Base-by-base conservation (phyloP, 2,888 invertebrate genomes). In the Onthophagus sagittarius region DNA sequence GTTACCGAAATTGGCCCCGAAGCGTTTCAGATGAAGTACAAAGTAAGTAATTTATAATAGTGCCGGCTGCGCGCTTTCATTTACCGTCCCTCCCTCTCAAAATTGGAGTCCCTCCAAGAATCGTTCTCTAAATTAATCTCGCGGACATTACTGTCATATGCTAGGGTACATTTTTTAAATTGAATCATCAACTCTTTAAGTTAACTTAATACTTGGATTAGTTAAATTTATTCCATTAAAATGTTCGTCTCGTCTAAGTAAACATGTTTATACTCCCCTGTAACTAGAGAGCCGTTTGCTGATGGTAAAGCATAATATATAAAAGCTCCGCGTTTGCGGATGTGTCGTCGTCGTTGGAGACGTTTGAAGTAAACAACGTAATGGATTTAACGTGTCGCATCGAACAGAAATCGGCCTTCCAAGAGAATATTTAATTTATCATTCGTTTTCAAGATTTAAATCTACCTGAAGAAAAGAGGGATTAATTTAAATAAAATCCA, bases 351-450 rank as follows among this genome's bases (percentile, higher is more conserved):
- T 53, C 39, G 39, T 11, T 53, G 4, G 39, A 53, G 11, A 53
- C 39, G 9, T 67, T 31, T 67, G 23, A 23, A 67, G 67, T 67
- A 67, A 67, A 67, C 67, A 67, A 15, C 31, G 67, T 67, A 67
- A 67, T 67, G 67, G 67, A 67, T 67, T 67, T 67, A 31, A 67
- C 67, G 31, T 67, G 67, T 67, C 31, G 9, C 31, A 5, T 7
- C 7, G 63, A 64, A 64, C 14, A 23, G 23, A 23, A 53, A 53
- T 53, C 39, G 39, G 7, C 39, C 39, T 53, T 53, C 2, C 4
- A 53, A 11, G 39, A 11, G 11, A 53, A 53, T 53, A 53, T 53
- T 53, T 53, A 53, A 53, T 53, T 53, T 53, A 53, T 23, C 23
- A 2, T 3, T 3, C 23, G 3, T 23, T 23, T 23, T 23, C 1